A percentile compares a stretch with the other conserved stretches of the same genome.
These are phyloP conservation scores for Paramormyrops kingsleyae DNA, from an alignment of 2,113 vertebrate species.

Conservation along the genomic window DNA sequence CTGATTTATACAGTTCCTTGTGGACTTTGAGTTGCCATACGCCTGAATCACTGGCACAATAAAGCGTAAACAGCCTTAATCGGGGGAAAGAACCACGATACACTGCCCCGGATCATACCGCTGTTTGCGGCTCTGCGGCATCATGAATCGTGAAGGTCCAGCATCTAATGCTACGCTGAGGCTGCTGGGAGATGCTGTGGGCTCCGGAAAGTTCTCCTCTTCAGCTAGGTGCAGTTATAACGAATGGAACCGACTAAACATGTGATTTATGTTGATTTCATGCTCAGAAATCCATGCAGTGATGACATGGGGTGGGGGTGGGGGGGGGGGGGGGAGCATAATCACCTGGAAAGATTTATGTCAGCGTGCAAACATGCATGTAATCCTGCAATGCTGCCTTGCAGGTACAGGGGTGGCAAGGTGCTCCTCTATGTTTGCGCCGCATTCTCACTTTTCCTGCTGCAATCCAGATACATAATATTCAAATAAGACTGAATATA, in stretches of 20 bases:
- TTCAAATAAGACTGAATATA: neutral
- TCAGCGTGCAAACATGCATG: neutral
- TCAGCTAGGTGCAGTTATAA: neutral
- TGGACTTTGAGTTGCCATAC: neutral
- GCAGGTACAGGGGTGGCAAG: neutral
- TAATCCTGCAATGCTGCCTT: neutral
- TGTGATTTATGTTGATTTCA: neutral
- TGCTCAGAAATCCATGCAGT: neutral
- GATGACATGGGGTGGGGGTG: neutral
- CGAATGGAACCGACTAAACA: neutral
- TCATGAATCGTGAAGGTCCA: neutral
- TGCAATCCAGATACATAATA: neutral
- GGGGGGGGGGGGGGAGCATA: neutral
- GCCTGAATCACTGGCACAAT: neutral
- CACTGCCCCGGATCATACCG: neutral
- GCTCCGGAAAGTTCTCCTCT: neutral
- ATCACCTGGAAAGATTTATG: neutral
- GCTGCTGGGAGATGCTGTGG: neutral
- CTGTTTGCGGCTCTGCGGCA: neutral
- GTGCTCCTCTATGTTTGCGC: neutral
- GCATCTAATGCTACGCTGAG: neutral
- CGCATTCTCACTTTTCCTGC: neutral
- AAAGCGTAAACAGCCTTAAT: neutral
- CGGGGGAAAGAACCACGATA: neutral
- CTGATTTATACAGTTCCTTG: neutral